These are phyloP conservation scores for Anoplolepis gracilipes DNA, from an alignment of 1,140 invertebrate genomes.

Conservation along the genomic window DNA sequence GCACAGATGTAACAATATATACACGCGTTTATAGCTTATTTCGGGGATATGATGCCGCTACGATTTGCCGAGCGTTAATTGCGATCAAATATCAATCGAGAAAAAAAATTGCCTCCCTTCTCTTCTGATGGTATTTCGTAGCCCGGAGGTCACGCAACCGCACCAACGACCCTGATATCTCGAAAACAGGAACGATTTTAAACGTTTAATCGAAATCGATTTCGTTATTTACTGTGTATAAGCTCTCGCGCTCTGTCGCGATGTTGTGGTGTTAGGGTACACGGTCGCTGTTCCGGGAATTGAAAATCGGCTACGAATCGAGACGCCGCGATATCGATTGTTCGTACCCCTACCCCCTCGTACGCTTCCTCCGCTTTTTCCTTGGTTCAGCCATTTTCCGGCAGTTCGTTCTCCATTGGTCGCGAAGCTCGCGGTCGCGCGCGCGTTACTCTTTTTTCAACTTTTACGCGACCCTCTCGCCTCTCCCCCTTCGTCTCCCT, in stretches of 20 bases:
- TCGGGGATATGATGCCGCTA: background rate
- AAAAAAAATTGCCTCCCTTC: background rate
- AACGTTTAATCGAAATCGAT: conserved; percentile 57
- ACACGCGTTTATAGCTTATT: background rate
- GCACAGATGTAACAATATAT: background rate
- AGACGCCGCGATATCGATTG: conserved; percentile 61
- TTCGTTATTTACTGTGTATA: conserved; percentile 42
- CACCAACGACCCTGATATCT: conserved; percentile 26
- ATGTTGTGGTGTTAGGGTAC: conserved; percentile 13
- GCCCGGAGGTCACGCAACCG: conserved; percentile 9
- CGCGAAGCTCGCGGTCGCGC: conserved; percentile 54
- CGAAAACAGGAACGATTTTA: conserved; percentile 47
- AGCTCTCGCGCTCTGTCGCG: conserved; percentile 34
- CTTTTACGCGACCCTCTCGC: conserved; percentile 65
- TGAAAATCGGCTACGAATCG: conserved; percentile 52
- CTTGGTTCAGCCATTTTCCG: conserved; percentile 64
- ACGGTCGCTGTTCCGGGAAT: conserved; percentile 23
- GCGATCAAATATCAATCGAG: conserved; percentile 25
- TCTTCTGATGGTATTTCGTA: background rate
- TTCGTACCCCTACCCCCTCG: conserved; percentile 11
- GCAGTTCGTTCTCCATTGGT: conserved; percentile 63
- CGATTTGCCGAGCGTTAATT: conserved; percentile 37
- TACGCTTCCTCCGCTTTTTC: conserved; percentile 49
- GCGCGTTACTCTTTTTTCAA: conserved; percentile 62
- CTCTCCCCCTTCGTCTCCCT: conserved; percentile 41